Percentiles rank a stretch among this genome's conserved stretches.
phyloP scores from a whole-genome alignment of 2,888 invertebrate genomes.

The Heliconius sara region DNA sequence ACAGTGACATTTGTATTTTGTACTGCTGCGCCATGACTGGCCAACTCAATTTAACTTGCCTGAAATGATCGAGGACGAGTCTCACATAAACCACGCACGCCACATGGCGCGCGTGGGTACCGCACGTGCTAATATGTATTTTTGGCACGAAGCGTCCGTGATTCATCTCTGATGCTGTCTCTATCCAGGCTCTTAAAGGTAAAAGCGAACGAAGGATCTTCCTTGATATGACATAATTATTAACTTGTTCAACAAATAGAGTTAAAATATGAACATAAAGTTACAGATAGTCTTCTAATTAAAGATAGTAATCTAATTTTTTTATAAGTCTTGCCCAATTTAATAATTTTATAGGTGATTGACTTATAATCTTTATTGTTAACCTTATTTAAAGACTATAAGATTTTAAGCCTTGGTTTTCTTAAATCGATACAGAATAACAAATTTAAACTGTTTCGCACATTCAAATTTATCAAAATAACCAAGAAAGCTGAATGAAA shows the following conservation, averaged over 20 bases:
- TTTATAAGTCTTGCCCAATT: neutral
- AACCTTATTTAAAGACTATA: neutral
- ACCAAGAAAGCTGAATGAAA: constrained; percentile 27
- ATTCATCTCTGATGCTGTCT: constrained; percentile 44
- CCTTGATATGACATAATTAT: neutral
- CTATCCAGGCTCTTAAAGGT: constrained; percentile 26
- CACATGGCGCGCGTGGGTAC: constrained; percentile 44
- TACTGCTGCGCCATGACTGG: too few relatives aligned
- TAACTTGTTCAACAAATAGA: neutral
- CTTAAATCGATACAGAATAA: neutral
- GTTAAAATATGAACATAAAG: neutral
- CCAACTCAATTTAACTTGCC: neutral
- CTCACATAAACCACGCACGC: constrained; percentile 32
- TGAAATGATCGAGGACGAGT: constrained; percentile 27
- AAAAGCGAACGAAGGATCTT: constrained; percentile 25
- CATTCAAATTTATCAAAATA: constrained; percentile 19
- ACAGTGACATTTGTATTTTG: too few relatives aligned
- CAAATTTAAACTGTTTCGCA: constrained; percentile 18
- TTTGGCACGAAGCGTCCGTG: constrained; percentile 51
- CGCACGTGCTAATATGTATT: constrained; percentile 61
- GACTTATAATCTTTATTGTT: neutral
- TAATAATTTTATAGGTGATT: neutral
- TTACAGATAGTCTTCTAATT: neutral
- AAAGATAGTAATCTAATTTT: neutral
- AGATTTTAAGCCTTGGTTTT: neutral